Base-by-base conservation (phyloP, 2,797 vertebrate species). In the Spinus pinus region DNA sequence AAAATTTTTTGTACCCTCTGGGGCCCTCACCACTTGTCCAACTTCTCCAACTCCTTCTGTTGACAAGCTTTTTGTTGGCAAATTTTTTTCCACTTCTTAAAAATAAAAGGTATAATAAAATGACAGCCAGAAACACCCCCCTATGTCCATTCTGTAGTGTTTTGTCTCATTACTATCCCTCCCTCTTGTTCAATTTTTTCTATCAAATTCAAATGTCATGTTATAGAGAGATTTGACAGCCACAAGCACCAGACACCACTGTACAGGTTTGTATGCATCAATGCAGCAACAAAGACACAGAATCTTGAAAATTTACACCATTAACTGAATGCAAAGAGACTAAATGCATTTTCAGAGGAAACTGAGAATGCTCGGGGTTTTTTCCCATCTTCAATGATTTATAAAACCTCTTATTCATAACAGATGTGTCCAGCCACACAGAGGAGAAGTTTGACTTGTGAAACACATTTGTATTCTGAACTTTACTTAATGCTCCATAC, bases 401-500 rank as follows among this genome's bases (percentile, higher is more conserved):
- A 62, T 67, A n/a, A 93, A 79, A 46, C 28, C 91, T 82, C 24
- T 72, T 94, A 72, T 86, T 74, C 39, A 15, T 88, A 94, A 86
- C 72, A 94, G 71, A 91, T 73, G 64, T 90, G 31, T 46, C 61
- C 60, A 94, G 58, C 64, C 75, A 86, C 46, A 88, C 14, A 72
- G 53, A 81, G 23, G 23, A 87, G 78, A 93, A 82, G 66, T 91
- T 37, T 87, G 57, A 86, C 92, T 53, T 86, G 35, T 33, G 33
- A 93, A 89, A 96, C 13, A 15, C 12, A 72, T 90, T 94, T 93
- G 35, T 79, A 56, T 74, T 67, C 85, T 60, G 62, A 91, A 46
- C 61, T 71, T 81, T 71, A 46, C 70, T 54, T 61, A 92, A 54
- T 75, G 44, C 28, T 78, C 53, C n/a, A 33, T 60, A 54, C 41